phyloP scores from a whole-genome alignment of 2,797 vertebrate genomes.

The Eutrigla gurnardus region DNA sequence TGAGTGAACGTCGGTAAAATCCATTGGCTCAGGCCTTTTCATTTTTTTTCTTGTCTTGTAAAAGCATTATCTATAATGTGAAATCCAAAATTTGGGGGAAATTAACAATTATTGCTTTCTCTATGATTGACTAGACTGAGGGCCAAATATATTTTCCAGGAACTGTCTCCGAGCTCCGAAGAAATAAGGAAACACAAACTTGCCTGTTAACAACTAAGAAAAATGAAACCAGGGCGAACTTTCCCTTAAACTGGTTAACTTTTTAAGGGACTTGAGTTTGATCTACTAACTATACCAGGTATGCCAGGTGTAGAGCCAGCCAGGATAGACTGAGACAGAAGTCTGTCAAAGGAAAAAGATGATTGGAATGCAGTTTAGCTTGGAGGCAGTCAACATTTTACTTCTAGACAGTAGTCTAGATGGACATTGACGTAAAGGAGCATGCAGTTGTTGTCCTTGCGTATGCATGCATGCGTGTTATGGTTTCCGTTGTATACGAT shows the following conservation, averaged over 20 bases:
- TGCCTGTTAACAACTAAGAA: constrained; percentile 5
- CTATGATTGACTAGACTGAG: not conserved
- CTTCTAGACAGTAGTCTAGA: constrained; percentile 31
- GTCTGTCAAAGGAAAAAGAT: not conserved
- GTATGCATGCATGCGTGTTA: constrained; percentile 25
- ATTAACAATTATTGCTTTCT: constrained; percentile 1
- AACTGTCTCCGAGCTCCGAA: not conserved
- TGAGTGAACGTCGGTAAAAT: not conserved
- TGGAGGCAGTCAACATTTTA: constrained; percentile 35
- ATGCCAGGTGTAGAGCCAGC: constrained; percentile 10
- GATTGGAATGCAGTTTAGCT: constrained; percentile 54
- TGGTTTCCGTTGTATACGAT: constrained; percentile 37
- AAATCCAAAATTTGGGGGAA: not conserved
- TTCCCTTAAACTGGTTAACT: constrained; percentile 15
- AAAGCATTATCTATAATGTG: not conserved
- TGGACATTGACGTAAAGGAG: constrained; percentile 7
- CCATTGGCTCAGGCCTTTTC: not conserved
- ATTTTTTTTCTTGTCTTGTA: not conserved
- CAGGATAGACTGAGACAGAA: not conserved
- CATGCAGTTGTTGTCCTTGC: constrained; percentile 24
- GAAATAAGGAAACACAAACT: constrained; percentile 15
- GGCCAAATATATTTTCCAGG: constrained; percentile 19
- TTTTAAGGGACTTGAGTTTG: constrained; percentile 17
- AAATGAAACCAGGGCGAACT: constrained; percentile 1
- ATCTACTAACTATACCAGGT: constrained; percentile 11